These are phyloP conservation scores for Acleris laterana DNA, from an alignment of 2,888 invertebrate species.

Conservation along the genomic window DNA sequence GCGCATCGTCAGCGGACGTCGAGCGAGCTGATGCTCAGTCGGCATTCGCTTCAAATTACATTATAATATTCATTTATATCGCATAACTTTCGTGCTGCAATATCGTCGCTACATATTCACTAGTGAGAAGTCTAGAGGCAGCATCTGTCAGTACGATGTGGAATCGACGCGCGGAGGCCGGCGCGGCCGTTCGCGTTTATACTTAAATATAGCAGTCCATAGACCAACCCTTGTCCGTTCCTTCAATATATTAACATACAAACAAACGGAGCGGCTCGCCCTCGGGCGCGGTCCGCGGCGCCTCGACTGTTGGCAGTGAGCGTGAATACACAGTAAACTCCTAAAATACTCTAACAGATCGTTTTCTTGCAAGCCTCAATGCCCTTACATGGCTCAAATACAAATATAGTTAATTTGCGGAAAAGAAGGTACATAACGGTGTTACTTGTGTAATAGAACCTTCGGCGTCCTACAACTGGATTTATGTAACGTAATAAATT, in stretches of 20 bases:
- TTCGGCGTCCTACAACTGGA: slow-evolving; percentile 34
- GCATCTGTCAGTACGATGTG: slow-evolving; percentile 68
- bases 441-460: slow-evolving; percentile 26
- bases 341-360: slow-evolving; percentile 45
- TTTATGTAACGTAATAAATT: slow-evolving; percentile 6
- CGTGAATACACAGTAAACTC: slow-evolving; percentile 54
- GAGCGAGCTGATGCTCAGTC: slow-evolving; percentile 53
- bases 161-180: slow-evolving; percentile 61
- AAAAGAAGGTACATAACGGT: slow-evolving; percentile 35
- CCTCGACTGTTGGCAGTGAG: slow-evolving; percentile 44
- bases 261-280: slow-evolving; percentile 64
- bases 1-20: slow-evolving; percentile 61
- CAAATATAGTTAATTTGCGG: slow-evolving; percentile 22
- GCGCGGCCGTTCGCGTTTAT: slow-evolving; percentile 72
- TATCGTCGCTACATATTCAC: slow-evolving; percentile 81
- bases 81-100: slow-evolving; percentile 76
- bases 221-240: slow-evolving; percentile 71
- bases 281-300: slow-evolving; percentile 45
- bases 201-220: slow-evolving; percentile 81
- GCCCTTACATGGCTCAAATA: slow-evolving; percentile 36
- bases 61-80: slow-evolving; percentile 76
- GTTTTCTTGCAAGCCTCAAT: slow-evolving; percentile 38
- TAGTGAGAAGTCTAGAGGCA: slow-evolving; percentile 81
- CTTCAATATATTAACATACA: slow-evolving; percentile 77
- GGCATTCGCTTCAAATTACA: slow-evolving; percentile 73